Percentiles rank a stretch among this genome's conserved stretches.
Evolutionary conservation across 2,113 vertebrate genomes (phyloP).

Genomic region (Bufo bufo): DNA sequence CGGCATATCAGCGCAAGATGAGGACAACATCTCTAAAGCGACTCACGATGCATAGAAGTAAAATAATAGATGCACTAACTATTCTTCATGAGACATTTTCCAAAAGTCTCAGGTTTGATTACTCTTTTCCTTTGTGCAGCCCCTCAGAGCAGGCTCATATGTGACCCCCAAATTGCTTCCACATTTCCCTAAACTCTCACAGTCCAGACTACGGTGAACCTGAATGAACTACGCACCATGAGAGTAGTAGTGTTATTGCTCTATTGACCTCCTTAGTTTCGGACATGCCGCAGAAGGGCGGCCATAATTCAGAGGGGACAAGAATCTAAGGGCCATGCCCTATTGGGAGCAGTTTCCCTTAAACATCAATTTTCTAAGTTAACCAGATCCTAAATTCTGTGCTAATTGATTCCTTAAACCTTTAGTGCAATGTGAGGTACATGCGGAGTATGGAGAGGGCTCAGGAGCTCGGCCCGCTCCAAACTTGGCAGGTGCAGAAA

Average conservation of each 20-base stretch:
- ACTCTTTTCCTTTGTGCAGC: neutral
- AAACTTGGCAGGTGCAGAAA: too few relatives aligned
- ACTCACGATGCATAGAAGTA: neutral
- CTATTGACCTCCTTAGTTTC: neutral
- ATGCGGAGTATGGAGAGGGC: too few relatives aligned
- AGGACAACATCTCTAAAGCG: neutral
- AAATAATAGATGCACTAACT: neutral
- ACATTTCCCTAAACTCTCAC: neutral
- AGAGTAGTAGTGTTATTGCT: conserved; percentile 3
- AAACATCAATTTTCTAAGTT: too few relatives aligned
- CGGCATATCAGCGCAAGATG: too few relatives aligned
- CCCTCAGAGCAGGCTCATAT: neutral
- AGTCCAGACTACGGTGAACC: neutral
- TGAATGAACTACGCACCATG: neutral
- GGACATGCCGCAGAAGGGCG: neutral
- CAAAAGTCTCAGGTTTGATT: neutral
- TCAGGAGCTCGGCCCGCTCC: too few relatives aligned
- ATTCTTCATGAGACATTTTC: neutral
- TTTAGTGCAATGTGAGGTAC: too few relatives aligned
- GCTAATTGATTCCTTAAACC: too few relatives aligned
- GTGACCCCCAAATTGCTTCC: neutral
- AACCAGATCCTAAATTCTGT: too few relatives aligned
- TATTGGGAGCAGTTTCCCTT: neutral
- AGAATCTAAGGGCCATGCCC: neutral
- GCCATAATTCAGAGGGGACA: neutral